phyloP scores from a whole-genome alignment of 2,113 vertebrate species.

The Pollimyrus isidori region DNA sequence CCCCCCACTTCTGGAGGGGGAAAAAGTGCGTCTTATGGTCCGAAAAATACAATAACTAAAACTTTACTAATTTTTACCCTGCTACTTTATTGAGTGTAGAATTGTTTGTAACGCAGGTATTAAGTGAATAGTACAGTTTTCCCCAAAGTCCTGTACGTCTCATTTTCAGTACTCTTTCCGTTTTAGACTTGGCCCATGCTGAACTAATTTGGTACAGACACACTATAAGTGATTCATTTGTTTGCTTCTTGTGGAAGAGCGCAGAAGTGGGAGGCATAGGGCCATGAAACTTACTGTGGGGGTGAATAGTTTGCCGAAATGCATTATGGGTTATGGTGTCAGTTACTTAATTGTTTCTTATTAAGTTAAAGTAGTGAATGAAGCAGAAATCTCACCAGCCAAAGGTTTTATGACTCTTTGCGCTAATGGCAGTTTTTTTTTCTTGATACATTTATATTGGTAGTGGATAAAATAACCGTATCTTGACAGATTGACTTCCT shows the following conservation, averaged over 20 bases:
- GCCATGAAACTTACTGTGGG: not conserved
- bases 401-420: not conserved
- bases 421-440: not conserved
- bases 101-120: not conserved
- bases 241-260: not conserved
- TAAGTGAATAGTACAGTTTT: not conserved
- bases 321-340: not conserved
- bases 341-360: not conserved
- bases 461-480: not conserved
- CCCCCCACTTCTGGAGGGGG: too few relatives aligned
- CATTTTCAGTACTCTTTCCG: not conserved
- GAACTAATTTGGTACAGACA: not conserved
- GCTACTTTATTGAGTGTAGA: not conserved
- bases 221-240: not conserved
- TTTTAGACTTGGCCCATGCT: not conserved
- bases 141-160: not conserved
- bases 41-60: too few relatives aligned
- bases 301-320: not conserved
- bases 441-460: not conserved
- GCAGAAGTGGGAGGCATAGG: not conserved
- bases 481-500: not conserved
- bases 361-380: not conserved
- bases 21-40: too few relatives aligned
- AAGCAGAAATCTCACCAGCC: not conserved
- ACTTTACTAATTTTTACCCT: not conserved